Evolutionary conservation across 2,797 vertebrate species (phyloP).

Genomic region (Phoxinus dragarum): DNA sequence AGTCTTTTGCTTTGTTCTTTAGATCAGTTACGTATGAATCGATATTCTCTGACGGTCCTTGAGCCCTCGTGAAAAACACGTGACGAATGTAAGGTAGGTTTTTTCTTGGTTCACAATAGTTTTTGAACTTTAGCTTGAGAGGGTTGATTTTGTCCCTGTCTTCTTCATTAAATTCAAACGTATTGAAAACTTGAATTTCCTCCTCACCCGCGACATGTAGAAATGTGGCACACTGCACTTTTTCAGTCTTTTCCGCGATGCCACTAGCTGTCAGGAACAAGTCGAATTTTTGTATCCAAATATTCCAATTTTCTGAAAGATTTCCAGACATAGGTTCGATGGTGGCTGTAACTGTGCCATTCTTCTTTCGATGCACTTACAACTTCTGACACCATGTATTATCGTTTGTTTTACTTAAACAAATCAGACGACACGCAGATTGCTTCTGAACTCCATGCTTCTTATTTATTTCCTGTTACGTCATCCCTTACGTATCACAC

Average conservation of each 20-base stretch:
- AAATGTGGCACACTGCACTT: conserved; percentile 37
- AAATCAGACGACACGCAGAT: too few species aligned
- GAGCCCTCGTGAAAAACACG: too few species aligned
- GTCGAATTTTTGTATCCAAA: conserved; percentile 19
- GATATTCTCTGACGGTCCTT: neutral
- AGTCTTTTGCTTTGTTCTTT: conserved; percentile 41
- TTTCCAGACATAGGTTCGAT: neutral
- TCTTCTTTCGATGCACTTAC: neutral
- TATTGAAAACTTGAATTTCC: conserved; percentile 20
- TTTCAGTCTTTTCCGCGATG: neutral
- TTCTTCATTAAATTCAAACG: neutral
- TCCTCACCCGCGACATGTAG: conserved; percentile 29
- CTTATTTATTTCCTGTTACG: too few species aligned
- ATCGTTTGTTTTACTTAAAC: too few species aligned
- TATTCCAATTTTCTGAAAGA: neutral
- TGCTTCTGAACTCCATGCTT: too few species aligned
- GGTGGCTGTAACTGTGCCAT: conserved; percentile 35
- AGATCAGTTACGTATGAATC: conserved; percentile 20
- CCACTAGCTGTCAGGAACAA: conserved; percentile 9
- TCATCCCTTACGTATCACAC: too few species aligned
- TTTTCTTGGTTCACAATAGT: too few species aligned
- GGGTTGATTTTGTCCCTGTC: neutral
- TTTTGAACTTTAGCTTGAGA: neutral
- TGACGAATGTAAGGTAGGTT: too few species aligned
- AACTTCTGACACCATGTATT: neutral